These are phyloP conservation scores for Sebastes fasciatus DNA, from an alignment of 2,113 vertebrate species.

Conservation along the genomic window DNA sequence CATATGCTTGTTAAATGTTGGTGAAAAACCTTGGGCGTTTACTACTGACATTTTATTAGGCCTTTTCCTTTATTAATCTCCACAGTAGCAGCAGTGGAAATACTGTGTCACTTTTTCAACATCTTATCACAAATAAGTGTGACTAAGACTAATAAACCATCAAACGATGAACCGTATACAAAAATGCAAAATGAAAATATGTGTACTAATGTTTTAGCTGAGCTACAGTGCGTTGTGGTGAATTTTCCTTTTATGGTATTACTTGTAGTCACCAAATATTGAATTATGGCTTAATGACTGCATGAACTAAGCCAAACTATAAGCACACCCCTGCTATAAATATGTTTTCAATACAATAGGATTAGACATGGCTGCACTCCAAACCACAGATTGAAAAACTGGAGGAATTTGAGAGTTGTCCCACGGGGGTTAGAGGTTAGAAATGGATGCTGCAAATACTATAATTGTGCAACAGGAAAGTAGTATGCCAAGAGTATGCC, in stretches of 20 bases:
- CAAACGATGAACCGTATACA: not conserved
- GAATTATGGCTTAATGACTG: slow-evolving; percentile 16
- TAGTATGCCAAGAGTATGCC: not conserved
- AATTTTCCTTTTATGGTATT: not conserved
- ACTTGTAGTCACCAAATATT: slow-evolving; percentile 12
- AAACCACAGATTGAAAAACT: slow-evolving; percentile 48
- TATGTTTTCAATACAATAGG: slow-evolving; percentile 17
- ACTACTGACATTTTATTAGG: not conserved
- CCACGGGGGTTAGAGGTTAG: slow-evolving; percentile 22
- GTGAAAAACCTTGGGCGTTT: not conserved
- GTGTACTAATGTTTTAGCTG: not conserved
- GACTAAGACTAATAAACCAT: not conserved
- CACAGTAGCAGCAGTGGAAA: not conserved
- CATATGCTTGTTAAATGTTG: not conserved
- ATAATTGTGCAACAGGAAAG: slow-evolving; percentile 30
- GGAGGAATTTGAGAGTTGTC: slow-evolving; percentile 42
- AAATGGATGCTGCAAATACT: slow-evolving; percentile 33
- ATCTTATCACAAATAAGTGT: not conserved
- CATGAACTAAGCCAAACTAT: slow-evolving; percentile 10
- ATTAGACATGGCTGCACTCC: slow-evolving; percentile 32
- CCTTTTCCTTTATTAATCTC: not conserved
- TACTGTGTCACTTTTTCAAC: not conserved
- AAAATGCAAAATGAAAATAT: not conserved
- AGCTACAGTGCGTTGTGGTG: not conserved
- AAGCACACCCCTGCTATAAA: slow-evolving; percentile 1